phyloP scores from a whole-genome alignment of 2,113 vertebrate species.

The Elephas maximus region DNA sequence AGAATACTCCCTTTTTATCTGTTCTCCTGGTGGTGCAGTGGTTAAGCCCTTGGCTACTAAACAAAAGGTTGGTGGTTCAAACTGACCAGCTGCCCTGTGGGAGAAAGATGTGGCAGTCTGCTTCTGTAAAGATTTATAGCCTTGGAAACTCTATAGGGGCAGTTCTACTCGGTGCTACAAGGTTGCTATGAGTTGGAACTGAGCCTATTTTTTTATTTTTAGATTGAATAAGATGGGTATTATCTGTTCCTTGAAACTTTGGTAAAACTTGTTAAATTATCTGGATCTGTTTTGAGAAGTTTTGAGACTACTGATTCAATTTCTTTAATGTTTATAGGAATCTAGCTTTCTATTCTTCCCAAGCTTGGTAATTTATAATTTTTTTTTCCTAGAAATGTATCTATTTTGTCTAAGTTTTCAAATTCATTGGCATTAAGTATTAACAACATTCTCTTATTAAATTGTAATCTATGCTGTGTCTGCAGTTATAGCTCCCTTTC shows the following conservation, averaged over 20 bases:
- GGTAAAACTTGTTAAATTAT: constrained; percentile 28
- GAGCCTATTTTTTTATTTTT: background rate
- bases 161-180: too few species aligned
- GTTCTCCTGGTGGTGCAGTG: background rate
- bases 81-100: too few species aligned
- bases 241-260: background rate
- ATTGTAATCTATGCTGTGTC: constrained; percentile 40
- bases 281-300: background rate
- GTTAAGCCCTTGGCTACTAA: too few species aligned
- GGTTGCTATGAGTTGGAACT: too few species aligned
- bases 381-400: constrained; percentile 26
- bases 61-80: too few species aligned
- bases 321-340: background rate
- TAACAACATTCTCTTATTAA: constrained; percentile 59
- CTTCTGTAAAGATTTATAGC: too few species aligned
- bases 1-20: background rate
- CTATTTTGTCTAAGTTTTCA: constrained; percentile 45
- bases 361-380: background rate
- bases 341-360: constrained; percentile 3
- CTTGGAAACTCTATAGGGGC: too few species aligned
- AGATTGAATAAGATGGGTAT: background rate
- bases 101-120: too few species aligned
- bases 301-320: background rate
- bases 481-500: background rate
- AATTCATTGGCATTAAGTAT: constrained; percentile 39